Evolutionary conservation across 2,113 vertebrate species (phyloP).

Genomic region (Pao palembangensis): DNA sequence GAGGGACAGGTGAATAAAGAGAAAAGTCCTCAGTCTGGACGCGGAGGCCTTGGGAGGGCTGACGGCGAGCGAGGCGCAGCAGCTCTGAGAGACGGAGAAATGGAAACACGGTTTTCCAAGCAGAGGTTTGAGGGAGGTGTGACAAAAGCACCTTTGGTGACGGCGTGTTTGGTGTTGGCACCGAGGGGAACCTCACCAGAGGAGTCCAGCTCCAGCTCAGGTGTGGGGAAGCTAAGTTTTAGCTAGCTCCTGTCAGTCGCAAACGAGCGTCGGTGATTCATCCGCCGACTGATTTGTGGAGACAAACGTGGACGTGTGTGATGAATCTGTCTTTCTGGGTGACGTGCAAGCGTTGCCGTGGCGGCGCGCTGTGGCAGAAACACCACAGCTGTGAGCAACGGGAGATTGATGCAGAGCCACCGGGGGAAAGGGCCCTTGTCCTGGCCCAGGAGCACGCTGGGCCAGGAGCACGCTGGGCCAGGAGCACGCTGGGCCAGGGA

Average conservation of each 20-base stretch:
- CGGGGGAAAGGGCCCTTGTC: neutral
- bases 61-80: constrained; percentile 15
- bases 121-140: constrained; percentile 26
- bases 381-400: too few relatives aligned
- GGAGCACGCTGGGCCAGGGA: constrained; percentile 2
- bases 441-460: constrained; percentile 4
- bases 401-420: constrained; percentile 18
- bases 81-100: constrained; percentile 28
- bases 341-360: too few relatives aligned
- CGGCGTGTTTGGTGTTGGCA: too few relatives aligned
- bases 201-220: too few relatives aligned
- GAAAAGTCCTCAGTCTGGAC: constrained; percentile 2
- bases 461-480: neutral
- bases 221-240: constrained; percentile 14
- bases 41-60: constrained; percentile 11
- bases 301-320: too few relatives aligned
- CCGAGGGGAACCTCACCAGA: too few relatives aligned
- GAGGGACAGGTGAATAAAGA: constrained; percentile 1
- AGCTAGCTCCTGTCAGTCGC: neutral
- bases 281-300: too few relatives aligned
- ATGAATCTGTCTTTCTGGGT: too few relatives aligned
- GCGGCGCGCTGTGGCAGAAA: too few relatives aligned
- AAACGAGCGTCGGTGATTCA: constrained; percentile 18
- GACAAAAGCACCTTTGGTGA: too few relatives aligned
- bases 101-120: constrained; percentile 4